phyloP scores from a whole-genome alignment of 2,797 vertebrate genomes.

The Babyrousa celebensis region DNA sequence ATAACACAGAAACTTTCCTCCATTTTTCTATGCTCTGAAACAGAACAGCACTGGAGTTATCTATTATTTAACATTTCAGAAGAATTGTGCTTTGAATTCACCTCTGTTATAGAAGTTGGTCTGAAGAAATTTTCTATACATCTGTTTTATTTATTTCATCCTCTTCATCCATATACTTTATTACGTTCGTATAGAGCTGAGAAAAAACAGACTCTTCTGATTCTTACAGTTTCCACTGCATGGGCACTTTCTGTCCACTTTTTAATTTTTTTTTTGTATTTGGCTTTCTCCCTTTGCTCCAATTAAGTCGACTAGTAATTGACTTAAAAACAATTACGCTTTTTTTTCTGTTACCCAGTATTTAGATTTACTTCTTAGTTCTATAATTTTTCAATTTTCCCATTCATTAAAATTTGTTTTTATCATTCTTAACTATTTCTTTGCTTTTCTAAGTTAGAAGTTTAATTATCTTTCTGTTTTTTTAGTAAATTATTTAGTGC shows the following conservation, averaged over 20 bases:
- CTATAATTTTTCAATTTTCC: slow-evolving; percentile 12
- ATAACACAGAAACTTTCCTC: neutral
- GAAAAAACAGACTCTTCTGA: neutral
- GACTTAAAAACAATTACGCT: no score
- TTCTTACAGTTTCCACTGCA: neutral
- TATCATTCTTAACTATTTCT: neutral
- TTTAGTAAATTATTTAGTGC: neutral
- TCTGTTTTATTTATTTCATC: neutral
- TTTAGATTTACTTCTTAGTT: slow-evolving; percentile 48
- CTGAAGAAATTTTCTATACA: neutral
- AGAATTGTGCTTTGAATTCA: slow-evolving; percentile 43
- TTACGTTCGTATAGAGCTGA: neutral
- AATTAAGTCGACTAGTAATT: neutral
- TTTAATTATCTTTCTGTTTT: slow-evolving; percentile 32
- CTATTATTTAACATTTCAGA: slow-evolving; percentile 5
- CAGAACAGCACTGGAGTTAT: neutral
- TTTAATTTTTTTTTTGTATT: neutral
- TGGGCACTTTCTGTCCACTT: neutral
- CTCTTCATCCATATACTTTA: neutral
- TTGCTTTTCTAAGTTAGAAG: neutral
- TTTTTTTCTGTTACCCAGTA: neutral
- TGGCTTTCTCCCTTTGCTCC: slow-evolving; percentile 22
- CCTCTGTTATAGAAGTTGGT: slow-evolving; percentile 18
- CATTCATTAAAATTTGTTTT: slow-evolving; percentile 39
- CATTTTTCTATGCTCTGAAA: neutral